Evolutionary conservation across 2,888 invertebrate species (phyloP).

Genomic region (Sthenelais limicola): DNA sequence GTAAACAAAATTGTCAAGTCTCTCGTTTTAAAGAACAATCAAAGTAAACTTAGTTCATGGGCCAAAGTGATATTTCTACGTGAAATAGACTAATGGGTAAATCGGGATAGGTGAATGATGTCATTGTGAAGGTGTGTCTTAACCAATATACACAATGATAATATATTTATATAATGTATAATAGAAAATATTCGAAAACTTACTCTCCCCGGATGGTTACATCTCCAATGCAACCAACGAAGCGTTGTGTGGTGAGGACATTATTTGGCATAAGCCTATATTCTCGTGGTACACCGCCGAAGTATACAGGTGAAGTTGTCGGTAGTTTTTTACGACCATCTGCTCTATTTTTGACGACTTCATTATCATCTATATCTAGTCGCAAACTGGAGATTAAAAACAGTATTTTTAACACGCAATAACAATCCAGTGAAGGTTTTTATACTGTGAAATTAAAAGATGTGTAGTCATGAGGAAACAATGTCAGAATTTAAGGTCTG

Average conservation of each 20-base stretch:
- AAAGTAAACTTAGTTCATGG: too few species aligned
- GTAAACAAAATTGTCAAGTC: too few species aligned
- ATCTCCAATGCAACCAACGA: slow-evolving; percentile 94
- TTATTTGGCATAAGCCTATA: slow-evolving; percentile 74
- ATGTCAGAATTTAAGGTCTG: too few species aligned
- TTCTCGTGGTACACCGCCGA: slow-evolving; percentile 86
- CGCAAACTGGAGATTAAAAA: slow-evolving; percentile 73
- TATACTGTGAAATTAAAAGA: too few species aligned
- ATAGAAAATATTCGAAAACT: slow-evolving; percentile 40
- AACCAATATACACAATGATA: not conserved
- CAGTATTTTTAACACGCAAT: not conserved
- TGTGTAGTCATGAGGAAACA: too few species aligned
- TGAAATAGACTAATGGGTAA: not conserved
- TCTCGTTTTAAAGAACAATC: too few species aligned
- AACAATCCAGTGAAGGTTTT: too few species aligned
- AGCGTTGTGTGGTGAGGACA: slow-evolving; percentile 74
- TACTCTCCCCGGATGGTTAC: slow-evolving; percentile 88
- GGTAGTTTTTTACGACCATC: slow-evolving; percentile 70
- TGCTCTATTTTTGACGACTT: slow-evolving; percentile 73
- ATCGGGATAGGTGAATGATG: not conserved
- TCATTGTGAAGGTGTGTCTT: too few species aligned
- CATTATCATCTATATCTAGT: slow-evolving; percentile 89
- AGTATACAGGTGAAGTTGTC: slow-evolving; percentile 82
- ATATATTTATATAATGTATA: not conserved
- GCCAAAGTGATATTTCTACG: not conserved